Evolutionary conservation across 2,113 vertebrate species (phyloP).

Genomic region (Otocyon megalotis): DNA sequence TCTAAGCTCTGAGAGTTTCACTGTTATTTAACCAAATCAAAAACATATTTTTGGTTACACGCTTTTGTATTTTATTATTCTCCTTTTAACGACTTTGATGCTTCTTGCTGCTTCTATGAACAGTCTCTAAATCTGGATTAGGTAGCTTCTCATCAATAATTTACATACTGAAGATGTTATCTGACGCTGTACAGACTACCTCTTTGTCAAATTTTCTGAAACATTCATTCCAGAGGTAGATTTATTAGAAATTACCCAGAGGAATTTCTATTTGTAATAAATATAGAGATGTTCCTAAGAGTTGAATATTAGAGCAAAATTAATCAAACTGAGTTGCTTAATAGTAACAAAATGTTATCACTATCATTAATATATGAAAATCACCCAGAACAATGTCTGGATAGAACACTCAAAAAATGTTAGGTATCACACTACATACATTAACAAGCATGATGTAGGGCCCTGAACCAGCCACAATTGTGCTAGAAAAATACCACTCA

Average conservation of each 20-base stretch:
- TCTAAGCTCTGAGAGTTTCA: not conserved
- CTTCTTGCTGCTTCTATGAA: not conserved
- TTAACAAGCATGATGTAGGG: not conserved
- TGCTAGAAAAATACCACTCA: not conserved
- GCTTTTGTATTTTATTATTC: not conserved
- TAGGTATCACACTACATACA: not conserved
- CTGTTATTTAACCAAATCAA: not conserved
- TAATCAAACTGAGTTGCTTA: not conserved
- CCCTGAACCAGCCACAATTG: not conserved
- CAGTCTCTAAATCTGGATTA: not conserved
- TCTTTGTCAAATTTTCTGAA: conserved; percentile 30
- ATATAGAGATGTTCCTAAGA: not conserved
- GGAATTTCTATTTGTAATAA: not conserved
- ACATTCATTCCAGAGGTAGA: not conserved
- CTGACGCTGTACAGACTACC: not conserved
- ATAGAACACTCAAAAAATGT: not conserved
- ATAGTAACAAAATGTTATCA: not conserved
- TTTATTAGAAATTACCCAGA: conserved; percentile 12
- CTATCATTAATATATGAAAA: not conserved
- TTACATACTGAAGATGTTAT: not conserved
- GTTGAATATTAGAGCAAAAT: conserved; percentile 1
- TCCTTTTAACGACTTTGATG: not conserved
- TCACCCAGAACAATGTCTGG: not conserved
- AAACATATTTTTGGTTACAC: not conserved
- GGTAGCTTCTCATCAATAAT: not conserved